Base-by-base conservation (phyloP, 35 echinoderm and acorn worm species). In the Lytechinus pictus region DNA sequence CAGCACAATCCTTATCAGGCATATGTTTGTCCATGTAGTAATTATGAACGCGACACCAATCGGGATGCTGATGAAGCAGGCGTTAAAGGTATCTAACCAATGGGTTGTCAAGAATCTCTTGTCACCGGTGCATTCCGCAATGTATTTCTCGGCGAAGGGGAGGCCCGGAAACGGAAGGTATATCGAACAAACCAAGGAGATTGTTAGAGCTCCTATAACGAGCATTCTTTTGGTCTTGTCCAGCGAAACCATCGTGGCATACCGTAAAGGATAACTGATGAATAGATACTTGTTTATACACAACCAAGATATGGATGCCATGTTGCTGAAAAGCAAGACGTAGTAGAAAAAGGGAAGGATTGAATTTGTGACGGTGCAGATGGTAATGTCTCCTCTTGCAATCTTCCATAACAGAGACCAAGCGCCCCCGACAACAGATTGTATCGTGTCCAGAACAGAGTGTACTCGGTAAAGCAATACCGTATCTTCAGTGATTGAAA, bases 321-420 rank as follows among this genome's bases (percentile, higher is more conserved):
- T 93, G 92, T 55, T 93, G 92, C 27, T 55, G 92, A 93, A 55
- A 28, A 55, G 92, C 53, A 93, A 11, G 29, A 28, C n/a, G n/a
- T 93, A 93, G 53, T 93, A 57, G 53, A 93, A 93, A 54, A 93
- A 93, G 21, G 92, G 92, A 57, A 93, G 21, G 52, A 24, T 54
- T 9, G 27, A 53, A 57, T 93, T 93, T n/a, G n/a, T 93, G 9
- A 93, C 53, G 13, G 52, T 93, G 54, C 92, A 93, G 11, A 93
- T 54, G 10, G 11, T 27, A 24, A 79, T 7, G 55, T 93, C 54
- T 9, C 53, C 27, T 14, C 57, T 93, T 33, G 53, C 55, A 27
- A 24, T 10, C n/a, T 93, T 53, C 92, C 92, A 93, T 19, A 6
- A 27, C 5, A 54, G n/a, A 6, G 92, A 54, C 92, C 92, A 93